Conservation (phyloP, 1,140 invertebrate genomes). For the Hylyphantes graminicola region DNA sequence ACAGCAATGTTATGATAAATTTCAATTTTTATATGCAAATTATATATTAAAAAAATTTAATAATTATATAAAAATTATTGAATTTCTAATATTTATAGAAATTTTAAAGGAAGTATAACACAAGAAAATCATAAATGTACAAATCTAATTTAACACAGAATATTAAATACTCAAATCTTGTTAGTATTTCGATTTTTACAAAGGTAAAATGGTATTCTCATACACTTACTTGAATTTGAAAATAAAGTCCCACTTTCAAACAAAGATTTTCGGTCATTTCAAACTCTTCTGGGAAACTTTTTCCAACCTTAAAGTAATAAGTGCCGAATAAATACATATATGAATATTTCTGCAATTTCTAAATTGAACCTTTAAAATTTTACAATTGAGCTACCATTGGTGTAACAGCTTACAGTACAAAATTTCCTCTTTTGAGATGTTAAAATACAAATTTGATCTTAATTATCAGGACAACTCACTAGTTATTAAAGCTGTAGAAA, state of each 20-base stretch:
- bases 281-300: neutral
- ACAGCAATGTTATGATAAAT: no score
- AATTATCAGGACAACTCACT: no score
- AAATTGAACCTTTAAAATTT: neutral
- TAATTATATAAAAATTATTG: no score
- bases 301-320: neutral
- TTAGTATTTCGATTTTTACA: neutral
- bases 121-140: no score
- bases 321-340: neutral
- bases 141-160: no score
- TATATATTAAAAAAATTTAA: no score
- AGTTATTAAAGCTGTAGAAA: no score
- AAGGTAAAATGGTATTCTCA: neutral
- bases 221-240: constrained; percentile 31
- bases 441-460: no score
- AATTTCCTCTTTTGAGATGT: neutral
- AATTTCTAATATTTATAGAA: no score
- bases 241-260: constrained; percentile 25
- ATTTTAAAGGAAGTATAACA: no score
- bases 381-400: neutral
- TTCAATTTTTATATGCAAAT: no score
- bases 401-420: neutral
- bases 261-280: neutral
- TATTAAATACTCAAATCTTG: no score
- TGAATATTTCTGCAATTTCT: neutral